Conservation (phyloP, 2,797 vertebrate species). For the Myotis planiceps region DNA sequence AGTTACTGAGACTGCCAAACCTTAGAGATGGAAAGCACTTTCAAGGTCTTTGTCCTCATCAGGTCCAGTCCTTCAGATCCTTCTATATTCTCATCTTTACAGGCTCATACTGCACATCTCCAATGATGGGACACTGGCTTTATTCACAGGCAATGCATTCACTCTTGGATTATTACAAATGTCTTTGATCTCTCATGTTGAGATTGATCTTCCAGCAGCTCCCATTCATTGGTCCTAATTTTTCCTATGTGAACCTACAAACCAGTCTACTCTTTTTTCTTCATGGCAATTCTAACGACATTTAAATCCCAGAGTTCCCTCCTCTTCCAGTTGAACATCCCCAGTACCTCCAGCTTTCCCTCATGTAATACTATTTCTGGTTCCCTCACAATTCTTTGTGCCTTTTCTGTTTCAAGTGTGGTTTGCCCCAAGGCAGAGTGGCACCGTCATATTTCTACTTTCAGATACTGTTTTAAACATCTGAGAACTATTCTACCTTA, state of each 20-base stretch:
- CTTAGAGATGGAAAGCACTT: neutral
- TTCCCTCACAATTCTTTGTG: neutral
- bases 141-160: neutral
- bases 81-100: neutral
- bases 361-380: neutral
- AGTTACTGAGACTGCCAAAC: neutral
- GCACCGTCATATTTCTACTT: neutral
- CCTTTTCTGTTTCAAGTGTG: neutral
- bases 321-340: neutral
- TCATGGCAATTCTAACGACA: neutral
- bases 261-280: neutral
- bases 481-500: neutral
- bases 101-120: neutral
- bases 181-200: neutral
- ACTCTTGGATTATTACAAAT: neutral
- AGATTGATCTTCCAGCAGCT: neutral
- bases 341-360: neutral
- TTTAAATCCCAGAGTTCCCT: neutral
- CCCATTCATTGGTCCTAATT: neutral
- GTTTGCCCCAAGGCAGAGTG: neutral
- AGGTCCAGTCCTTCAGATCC: neutral
- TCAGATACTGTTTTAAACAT: neutral
- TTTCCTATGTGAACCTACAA: neutral
- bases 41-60: neutral
- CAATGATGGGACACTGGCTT: neutral